A percentile compares a stretch with the other conserved stretches of the same genome.
phyloP scores from a whole-genome alignment of 1,140 invertebrate genomes.

The Anadara kagoshimensis region DNA sequence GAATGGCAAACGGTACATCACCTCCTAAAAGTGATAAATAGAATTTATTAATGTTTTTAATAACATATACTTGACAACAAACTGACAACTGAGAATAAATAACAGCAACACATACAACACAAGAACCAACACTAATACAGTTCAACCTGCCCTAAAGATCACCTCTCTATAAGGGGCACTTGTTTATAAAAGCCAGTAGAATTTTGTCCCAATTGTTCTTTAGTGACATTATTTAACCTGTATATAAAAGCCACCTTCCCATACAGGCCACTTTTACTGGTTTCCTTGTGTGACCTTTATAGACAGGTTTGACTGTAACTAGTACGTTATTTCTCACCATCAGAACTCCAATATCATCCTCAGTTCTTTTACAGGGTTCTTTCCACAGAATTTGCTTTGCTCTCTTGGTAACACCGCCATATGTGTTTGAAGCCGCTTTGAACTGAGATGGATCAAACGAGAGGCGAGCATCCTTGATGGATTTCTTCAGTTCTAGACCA shows the following conservation, averaged over 20 bases:
- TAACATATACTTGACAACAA: neutral
- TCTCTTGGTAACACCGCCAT: slow-evolving; percentile 33
- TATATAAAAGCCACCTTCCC: too few species aligned
- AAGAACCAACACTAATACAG: too few species aligned
- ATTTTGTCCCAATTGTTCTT: too few species aligned
- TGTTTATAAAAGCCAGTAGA: too few species aligned
- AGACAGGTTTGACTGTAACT: too few species aligned
- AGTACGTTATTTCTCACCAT: slow-evolving; percentile 27
- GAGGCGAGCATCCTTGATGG: neutral
- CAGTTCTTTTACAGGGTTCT: slow-evolving; percentile 19
- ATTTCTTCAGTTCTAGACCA: neutral
- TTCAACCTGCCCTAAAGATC: too few species aligned
- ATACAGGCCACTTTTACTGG: too few species aligned
- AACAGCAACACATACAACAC: neutral
- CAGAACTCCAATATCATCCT: slow-evolving; percentile 34
- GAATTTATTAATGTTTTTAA: neutral
- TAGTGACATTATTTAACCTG: too few species aligned
- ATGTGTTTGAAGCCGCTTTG: slow-evolving; percentile 30
- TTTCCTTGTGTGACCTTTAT: too few species aligned
- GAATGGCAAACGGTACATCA: slow-evolving; percentile 40
- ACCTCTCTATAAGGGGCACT: too few species aligned
- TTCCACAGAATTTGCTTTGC: slow-evolving; percentile 33
- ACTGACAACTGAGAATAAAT: neutral
- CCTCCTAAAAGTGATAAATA: slow-evolving; percentile 25
- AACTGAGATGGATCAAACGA: slow-evolving; percentile 40